Evolutionary conservation across 2,888 invertebrate genomes (phyloP).

Genomic region (Baronia brevicornis): DNA sequence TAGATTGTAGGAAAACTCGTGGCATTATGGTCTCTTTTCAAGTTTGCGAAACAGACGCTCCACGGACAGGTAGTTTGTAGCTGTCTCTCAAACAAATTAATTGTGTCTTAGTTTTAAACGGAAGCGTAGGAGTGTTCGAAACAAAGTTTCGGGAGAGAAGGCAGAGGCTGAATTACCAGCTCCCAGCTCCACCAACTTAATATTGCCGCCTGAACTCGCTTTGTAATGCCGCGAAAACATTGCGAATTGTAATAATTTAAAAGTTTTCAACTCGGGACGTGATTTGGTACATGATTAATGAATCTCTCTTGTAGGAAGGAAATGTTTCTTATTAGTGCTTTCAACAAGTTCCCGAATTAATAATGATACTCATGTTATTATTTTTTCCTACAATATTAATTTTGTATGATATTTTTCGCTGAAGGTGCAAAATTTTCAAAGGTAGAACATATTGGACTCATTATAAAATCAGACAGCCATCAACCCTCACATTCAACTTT

Average conservation of each 20-base stretch:
- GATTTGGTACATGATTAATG: slow-evolving; percentile 16
- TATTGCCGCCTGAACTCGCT: slow-evolving; percentile 18
- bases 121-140: slow-evolving; percentile 56
- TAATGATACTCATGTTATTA: too few species aligned
- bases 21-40: slow-evolving; percentile 57
- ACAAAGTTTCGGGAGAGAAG: slow-evolving; percentile 60
- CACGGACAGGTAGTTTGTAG: slow-evolving; percentile 67
- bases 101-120: slow-evolving; percentile 64
- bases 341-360: too few species aligned
- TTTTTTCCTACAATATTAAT: too few species aligned
- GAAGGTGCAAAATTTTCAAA: too few species aligned
- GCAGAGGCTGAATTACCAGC: slow-evolving; percentile 41
- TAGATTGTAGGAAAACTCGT: slow-evolving; percentile 35
- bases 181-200: slow-evolving; percentile 28
- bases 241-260: slow-evolving; percentile 17
- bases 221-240: slow-evolving; percentile 17
- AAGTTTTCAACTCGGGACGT: slow-evolving; percentile 15
- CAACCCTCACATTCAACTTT: too few species aligned
- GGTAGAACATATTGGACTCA: too few species aligned
- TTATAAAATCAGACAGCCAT: too few species aligned
- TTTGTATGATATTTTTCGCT: too few species aligned
- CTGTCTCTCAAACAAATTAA: slow-evolving; percentile 72
- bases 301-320: slow-evolving; percentile 8
- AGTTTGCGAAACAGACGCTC: slow-evolving; percentile 50
- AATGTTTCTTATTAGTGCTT: slow-evolving; percentile 6